phyloP scores from a whole-genome alignment of 2,888 invertebrate species.

The Nebria salina region DNA sequence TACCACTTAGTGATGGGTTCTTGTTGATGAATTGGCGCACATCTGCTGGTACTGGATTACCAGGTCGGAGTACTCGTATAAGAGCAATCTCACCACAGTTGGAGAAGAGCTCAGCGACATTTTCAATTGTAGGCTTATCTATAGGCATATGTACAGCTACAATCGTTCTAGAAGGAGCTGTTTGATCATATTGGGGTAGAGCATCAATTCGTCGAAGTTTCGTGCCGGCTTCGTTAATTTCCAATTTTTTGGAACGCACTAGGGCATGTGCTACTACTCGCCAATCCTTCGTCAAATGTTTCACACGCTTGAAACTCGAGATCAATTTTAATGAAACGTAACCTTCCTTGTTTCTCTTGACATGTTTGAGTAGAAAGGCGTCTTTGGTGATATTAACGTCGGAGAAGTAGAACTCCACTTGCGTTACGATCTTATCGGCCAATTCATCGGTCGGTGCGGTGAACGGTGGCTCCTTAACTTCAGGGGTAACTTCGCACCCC shows the following conservation, averaged over 20 bases:
- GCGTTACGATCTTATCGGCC: constrained; percentile 80
- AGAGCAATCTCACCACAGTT: constrained; percentile 90
- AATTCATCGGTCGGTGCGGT: constrained; percentile 79
- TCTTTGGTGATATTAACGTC: constrained; percentile 95
- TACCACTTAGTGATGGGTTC: constrained; percentile 86
- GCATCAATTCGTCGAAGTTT: constrained; percentile 88
- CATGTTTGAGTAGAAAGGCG: constrained; percentile 94
- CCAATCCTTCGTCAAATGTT: constrained; percentile 94
- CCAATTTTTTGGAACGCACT: constrained; percentile 78
- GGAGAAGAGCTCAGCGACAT: constrained; percentile 90
- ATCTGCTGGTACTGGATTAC: constrained; percentile 90
- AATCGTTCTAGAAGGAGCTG: constrained; percentile 90
- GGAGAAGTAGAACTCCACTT: constrained; percentile 96
- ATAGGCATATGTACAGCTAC: constrained; percentile 87
- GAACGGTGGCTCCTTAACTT: constrained; percentile 69
- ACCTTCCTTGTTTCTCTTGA: constrained; percentile 93
- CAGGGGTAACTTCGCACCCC: constrained; percentile 71
- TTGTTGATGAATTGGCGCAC: constrained; percentile 91
- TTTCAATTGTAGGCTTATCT: constrained; percentile 87
- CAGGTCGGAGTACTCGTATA: constrained; percentile 87
- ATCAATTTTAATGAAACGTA: constrained; percentile 94
- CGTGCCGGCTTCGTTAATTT: constrained; percentile 90
- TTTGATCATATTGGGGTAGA: constrained; percentile 90
- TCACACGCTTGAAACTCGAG: constrained; percentile 94
- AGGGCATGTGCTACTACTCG: constrained; percentile 89